Evolutionary conservation across 2,113 vertebrate genomes (phyloP).

Genomic region (Crotalus tigris): DNA sequence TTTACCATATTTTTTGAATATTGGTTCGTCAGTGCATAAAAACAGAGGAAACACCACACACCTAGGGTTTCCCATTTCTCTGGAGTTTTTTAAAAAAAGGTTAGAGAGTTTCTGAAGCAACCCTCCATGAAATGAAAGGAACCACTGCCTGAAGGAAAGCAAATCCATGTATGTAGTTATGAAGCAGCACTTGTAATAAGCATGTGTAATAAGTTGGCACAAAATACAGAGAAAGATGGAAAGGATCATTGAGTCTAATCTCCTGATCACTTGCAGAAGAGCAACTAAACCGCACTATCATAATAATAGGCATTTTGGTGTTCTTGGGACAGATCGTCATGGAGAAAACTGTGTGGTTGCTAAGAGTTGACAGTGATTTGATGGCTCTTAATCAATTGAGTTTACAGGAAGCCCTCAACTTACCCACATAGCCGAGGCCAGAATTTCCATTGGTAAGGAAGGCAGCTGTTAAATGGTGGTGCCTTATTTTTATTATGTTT

Average conservation of each 20-base stretch:
- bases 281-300: neutral
- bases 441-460: neutral
- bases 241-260: neutral
- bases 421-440: neutral
- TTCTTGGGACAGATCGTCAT: neutral
- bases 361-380: neutral
- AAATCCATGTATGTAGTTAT: neutral
- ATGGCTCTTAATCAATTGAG: neutral
- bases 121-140: neutral
- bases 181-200: neutral
- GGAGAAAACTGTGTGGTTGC: neutral
- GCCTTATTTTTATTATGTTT: neutral
- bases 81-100: neutral
- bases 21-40: neutral
- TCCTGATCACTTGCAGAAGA: neutral
- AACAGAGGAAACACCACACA: neutral
- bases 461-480: neutral
- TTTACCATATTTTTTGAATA: neutral
- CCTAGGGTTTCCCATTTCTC: neutral
- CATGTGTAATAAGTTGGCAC: neutral
- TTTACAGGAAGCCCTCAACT: neutral
- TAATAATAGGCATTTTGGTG: neutral
- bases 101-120: neutral
- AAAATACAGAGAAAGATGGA: neutral
- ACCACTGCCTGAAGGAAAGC: neutral